phyloP scores from a whole-genome alignment of 2,113 vertebrate genomes.

The Myotis davidii region DNA sequence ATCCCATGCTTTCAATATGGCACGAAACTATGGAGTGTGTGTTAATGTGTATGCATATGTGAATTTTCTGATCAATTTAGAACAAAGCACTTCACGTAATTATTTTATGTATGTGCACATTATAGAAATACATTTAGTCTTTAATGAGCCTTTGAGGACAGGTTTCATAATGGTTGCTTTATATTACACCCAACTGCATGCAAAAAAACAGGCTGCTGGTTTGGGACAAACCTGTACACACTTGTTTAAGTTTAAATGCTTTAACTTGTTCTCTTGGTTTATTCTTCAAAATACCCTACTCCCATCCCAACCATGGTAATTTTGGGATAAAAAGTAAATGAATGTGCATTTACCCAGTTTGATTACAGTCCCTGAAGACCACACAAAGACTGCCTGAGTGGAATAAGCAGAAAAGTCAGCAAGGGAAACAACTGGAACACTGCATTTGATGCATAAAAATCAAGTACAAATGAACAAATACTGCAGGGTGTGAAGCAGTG shows the following conservation, averaged over 20 bases:
- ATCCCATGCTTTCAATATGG: background rate
- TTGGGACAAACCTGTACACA: background rate
- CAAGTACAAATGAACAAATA: constrained; percentile 3
- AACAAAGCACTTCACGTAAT: background rate
- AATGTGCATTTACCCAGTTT: background rate
- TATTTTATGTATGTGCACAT: background rate
- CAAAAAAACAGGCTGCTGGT: background rate
- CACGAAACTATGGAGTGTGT: background rate
- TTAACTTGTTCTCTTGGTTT: background rate
- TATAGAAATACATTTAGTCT: background rate
- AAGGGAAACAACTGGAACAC: background rate
- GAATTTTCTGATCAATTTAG: background rate
- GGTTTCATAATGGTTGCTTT: background rate
- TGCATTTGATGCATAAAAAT: background rate
- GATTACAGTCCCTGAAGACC: background rate
- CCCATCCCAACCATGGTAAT: background rate
- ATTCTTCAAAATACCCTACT: background rate
- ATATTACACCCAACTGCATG: background rate
- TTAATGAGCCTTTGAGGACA: constrained; percentile 10
- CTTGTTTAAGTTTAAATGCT: background rate
- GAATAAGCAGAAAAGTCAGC: background rate
- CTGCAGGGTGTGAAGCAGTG: background rate
- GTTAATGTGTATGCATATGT: background rate
- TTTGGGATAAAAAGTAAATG: constrained; percentile 34
- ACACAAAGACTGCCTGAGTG: background rate